Evolutionary conservation across 2,113 vertebrate genomes (phyloP).

Genomic region (Equus przewalskii): DNA sequence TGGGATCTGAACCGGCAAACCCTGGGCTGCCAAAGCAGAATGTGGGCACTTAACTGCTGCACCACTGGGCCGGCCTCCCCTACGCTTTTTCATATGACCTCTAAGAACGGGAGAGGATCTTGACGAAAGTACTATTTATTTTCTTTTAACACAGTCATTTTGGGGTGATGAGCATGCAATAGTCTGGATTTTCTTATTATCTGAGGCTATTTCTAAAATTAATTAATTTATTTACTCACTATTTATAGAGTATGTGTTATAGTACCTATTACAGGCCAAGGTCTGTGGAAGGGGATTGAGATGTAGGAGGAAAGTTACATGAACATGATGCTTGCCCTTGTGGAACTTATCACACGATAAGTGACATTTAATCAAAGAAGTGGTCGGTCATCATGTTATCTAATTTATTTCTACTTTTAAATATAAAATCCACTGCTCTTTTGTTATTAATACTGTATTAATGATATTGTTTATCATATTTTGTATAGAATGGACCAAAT

Average conservation of each 20-base stretch:
- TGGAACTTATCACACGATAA: background rate
- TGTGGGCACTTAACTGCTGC: no score
- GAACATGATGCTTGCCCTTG: background rate
- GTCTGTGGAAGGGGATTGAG: background rate
- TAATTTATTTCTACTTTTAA: slow-evolving; percentile 40
- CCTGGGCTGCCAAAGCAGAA: no score
- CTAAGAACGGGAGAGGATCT: background rate
- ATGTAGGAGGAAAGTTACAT: background rate
- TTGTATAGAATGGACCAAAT: background rate
- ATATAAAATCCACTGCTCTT: background rate
- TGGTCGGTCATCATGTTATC: background rate
- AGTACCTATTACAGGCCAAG: background rate
- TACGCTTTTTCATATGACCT: background rate
- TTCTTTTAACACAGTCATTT: background rate
- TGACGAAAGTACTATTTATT: slow-evolving; percentile 16
- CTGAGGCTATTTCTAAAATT: background rate
- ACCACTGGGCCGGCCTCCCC: no score
- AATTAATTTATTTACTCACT: background rate
- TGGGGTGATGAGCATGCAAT: background rate
- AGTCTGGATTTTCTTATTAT: background rate
- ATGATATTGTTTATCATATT: background rate
- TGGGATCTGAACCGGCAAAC: no score
- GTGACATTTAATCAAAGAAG: background rate
- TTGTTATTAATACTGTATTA: no score
- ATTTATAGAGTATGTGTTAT: background rate